Base-by-base conservation (phyloP, 2,888 invertebrate species). In the Bellardia bayeri region DNA sequence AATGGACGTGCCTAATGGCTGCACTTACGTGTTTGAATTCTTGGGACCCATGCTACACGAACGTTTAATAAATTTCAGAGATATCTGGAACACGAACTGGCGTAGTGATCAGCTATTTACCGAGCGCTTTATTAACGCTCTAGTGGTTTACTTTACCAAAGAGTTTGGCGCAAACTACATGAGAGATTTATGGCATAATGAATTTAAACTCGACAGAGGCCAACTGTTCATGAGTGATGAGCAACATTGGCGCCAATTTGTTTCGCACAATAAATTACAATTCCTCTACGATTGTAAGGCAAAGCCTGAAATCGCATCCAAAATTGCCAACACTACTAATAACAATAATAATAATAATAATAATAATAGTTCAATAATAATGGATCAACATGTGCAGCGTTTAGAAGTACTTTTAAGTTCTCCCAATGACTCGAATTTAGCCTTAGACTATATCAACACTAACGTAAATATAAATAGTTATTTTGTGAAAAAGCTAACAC, bases 361-460 rank as follows among this genome's bases (percentile, higher is more conserved):
- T 45, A 11, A 11, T 45, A 45, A 11, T 45, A 45, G 45, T 63
- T 37, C 40, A 61, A 11, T 82, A 76, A 8, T 89, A 89, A 71
- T 82, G 16, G 86, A 83, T 14, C 91, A 92, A 49, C 91, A 92
- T 82, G 90, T 93, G 86, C 90, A 91, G 54, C 91, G 93, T 9
- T 92, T 93, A 49, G 90, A 91, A 81, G 88, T 90, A 82, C 88
- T 93, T 81, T 85, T 93, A 74, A 90, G 89, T 9, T 80, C 90
- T 74, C 89, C 90, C 68, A 90, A 85, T 76, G 89, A 89, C 16
- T 90, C 91, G 66, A 91, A 93, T 87, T 90, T 92, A 89, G 93
- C 93, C 76, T 92, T 93, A 72, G 93, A 93, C 75, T 93, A 92
- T 82, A 92, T 93, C 9, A 92, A 90, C 80, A 93, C 93, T 16